Conservation (phyloP, 2,797 vertebrate species). For the Gobio occitaniae region DNA sequence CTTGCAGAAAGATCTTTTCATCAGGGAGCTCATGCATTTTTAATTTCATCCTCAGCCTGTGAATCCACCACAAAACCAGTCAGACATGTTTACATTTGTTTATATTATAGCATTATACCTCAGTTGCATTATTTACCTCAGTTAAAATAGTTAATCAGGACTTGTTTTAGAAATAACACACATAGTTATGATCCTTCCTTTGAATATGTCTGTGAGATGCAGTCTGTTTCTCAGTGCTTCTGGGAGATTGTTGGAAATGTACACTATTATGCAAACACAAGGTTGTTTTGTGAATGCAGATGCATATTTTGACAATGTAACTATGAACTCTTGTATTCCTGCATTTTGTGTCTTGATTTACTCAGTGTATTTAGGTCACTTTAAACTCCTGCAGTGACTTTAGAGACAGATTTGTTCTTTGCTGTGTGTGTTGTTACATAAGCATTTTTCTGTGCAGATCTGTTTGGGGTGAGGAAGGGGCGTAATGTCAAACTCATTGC, state of each 20-base stretch:
- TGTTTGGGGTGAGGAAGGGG: constrained; percentile 39
- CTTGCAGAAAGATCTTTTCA: constrained; percentile 28
- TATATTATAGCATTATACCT: not conserved
- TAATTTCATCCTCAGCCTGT: not conserved
- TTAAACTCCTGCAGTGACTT: constrained; percentile 31
- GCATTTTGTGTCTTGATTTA: not conserved
- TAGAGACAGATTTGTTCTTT: constrained; percentile 36
- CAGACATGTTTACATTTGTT: not conserved
- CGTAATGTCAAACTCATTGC: constrained; percentile 59
- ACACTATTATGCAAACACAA: constrained; percentile 2
- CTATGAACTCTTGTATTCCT: not conserved
- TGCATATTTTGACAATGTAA: constrained; percentile 9
- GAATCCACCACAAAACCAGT: not conserved
- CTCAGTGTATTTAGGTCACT: constrained; percentile 10
- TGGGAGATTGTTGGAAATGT: constrained; percentile 5
- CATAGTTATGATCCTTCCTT: not conserved
- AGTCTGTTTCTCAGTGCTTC: not conserved
- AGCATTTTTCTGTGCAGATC: constrained; percentile 51
- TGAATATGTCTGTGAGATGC: constrained; percentile 6
- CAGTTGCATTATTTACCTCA: not conserved
- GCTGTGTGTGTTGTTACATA: constrained; percentile 42
- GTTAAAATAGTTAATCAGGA: not conserved
- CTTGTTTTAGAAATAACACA: constrained; percentile 1
- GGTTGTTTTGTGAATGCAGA: not conserved
- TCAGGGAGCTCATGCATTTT: not conserved